Evolutionary conservation across 2,888 invertebrate species (phyloP), one percentile per base, ranked within the genome.

Genomic region (Stegophylla sp.): DNA sequence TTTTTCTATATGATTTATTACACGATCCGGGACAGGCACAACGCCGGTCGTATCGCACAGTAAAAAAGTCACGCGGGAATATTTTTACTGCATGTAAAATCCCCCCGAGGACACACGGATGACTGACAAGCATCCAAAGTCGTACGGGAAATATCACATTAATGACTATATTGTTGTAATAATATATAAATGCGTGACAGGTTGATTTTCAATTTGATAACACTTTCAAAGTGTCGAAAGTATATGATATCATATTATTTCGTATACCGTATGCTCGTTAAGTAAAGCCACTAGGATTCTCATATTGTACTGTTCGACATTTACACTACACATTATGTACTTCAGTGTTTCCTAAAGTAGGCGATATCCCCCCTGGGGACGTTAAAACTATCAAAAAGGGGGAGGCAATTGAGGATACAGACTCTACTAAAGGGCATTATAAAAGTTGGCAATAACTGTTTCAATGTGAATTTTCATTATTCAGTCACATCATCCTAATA

Each of bases 1-100:
- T 69, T 28, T 69, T 69, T 26, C 48, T 53, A 71, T 34, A 15
- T 20, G 51, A 69, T 34, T 51, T 34, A 34, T 71, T 20, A 34
- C 9, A 71, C n/a, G n/a, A 0, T 53, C 20, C 1, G 34, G 17
- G 12, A 71, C 34, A 71, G 34, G 15, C 51, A 53, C 5, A 23
- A 34, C 34, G 23, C 4, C 26, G 10, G 17, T n/a, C 15, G 41
- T 43, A 28, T 15, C n/a, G 12, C 3, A n/a, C n/a, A 69, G 28
- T 69, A 15, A 53, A 20, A n/a, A 34, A 53, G 34, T 53, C 53
- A 15, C 34, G 7, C 10, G 34, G 20, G 71, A 71, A 34, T 71
- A 13, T 71, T 71, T 41, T 53, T 53, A n/a, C 53, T 20, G 5
- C 4, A 20, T 7, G 26, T 7, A 28, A n/a, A 5, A 51, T 51